Evolutionary conservation across 2,888 invertebrate genomes (phyloP).

Genomic region (Marasmarcha lunaedactyla): DNA sequence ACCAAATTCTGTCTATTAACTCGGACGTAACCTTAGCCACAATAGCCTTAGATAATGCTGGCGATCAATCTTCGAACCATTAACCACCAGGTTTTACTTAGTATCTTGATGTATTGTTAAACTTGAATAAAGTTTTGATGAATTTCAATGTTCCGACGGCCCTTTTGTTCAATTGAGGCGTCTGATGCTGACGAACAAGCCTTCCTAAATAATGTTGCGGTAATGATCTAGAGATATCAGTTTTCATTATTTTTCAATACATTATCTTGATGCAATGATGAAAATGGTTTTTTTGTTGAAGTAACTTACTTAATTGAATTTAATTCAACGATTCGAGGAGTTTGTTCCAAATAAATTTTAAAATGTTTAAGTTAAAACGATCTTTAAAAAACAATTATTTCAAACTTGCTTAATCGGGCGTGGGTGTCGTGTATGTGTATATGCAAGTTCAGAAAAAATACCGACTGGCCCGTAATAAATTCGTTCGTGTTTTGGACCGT

Average conservation of each 20-base stretch:
- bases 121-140: slow-evolving; percentile 69
- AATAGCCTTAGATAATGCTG: neutral
- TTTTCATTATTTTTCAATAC: slow-evolving; percentile 14
- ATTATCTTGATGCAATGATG: neutral
- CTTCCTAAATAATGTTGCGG: slow-evolving; percentile 35
- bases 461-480: no score
- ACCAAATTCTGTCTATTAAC: no score
- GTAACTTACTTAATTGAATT: no score
- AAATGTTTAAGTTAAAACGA: no score
- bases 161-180: slow-evolving; percentile 55
- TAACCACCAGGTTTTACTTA: slow-evolving; percentile 50
- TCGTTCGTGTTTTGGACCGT: no score
- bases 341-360: no score
- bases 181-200: slow-evolving; percentile 62
- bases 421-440: no score
- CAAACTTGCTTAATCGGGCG: no score
- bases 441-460: no score
- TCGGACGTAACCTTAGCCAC: neutral
- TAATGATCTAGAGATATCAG: slow-evolving; percentile 42
- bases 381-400: no score
- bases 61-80: slow-evolving; percentile 59
- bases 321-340: no score
- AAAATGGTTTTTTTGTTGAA: no score
- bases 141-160: slow-evolving; percentile 56
- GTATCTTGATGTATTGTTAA: slow-evolving; percentile 68